Evolutionary conservation across 2,888 invertebrate species (phyloP).

Genomic region (Latheticus oryzae): DNA sequence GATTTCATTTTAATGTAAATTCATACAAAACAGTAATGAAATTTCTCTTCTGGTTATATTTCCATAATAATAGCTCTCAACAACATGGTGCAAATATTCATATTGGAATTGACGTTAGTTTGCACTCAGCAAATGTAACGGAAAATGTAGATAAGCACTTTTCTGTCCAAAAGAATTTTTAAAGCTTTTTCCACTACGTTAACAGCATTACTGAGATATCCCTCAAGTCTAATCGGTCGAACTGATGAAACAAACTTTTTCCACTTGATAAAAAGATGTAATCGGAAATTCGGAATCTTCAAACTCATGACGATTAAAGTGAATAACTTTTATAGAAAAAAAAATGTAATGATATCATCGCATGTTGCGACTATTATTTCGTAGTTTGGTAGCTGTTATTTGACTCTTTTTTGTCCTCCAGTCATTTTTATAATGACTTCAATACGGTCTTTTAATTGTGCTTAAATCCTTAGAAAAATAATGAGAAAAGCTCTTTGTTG

Average conservation of each 20-base stretch:
- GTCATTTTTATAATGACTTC: too few relatives aligned
- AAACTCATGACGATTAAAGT: conserved; percentile 10
- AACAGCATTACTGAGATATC: conserved; percentile 19
- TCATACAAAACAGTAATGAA: conserved; percentile 28
- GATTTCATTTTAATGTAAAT: conserved; percentile 25
- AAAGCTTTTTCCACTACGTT: conserved; percentile 34
- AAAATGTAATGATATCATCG: background rate
- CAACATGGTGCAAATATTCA: conserved; percentile 6
- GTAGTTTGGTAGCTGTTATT: conserved; percentile 11
- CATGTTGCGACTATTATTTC: conserved; percentile 11
- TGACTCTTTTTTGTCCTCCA: background rate
- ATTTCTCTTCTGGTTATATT: too few relatives aligned
- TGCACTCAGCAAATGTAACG: conserved; percentile 30
- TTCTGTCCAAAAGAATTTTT: conserved; percentile 23
- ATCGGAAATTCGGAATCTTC: conserved; percentile 1
- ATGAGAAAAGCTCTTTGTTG: conserved; percentile 10
- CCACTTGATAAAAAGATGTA: conserved; percentile 12
- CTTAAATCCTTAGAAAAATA: conserved; percentile 11
- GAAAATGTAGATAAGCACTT: conserved; percentile 36
- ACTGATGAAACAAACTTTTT: conserved; percentile 25
- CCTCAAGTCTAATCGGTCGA: conserved; percentile 19
- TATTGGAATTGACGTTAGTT: conserved; percentile 12
- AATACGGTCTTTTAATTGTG: too few relatives aligned
- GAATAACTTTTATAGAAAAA: conserved; percentile 5
- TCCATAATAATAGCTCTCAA: conserved; percentile 24